Base-by-base conservation (phyloP, 2,797 vertebrate species). In the Dicrostonyx torquatus region DNA sequence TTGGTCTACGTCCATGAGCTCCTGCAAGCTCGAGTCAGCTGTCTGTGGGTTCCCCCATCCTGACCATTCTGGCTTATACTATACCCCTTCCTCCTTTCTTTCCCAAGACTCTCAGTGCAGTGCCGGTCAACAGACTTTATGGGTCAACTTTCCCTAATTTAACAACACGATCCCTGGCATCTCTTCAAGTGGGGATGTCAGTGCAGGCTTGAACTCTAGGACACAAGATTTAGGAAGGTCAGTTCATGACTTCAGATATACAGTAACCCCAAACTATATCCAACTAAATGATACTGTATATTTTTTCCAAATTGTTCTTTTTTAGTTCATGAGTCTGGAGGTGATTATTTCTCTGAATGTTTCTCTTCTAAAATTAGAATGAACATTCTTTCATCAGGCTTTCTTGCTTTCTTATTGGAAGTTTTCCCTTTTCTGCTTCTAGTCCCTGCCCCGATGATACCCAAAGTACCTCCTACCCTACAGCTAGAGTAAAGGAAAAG, bases 301-400 rank as follows among this genome's bases (percentile, higher is more conserved):
- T 18, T 77, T 90, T 58, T 60, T 18, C 77, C 43, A 91, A 40
- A 79, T 85, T 11, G 13, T 43, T 84, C 53, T 79, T 70, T 95
- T 20, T 89, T 29, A 91, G 73, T 48, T 55, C 18, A 93, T 8
- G n/a, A 91, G 85, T 93, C 58, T 84, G 12, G 94, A 87, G 95
- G 55, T 45, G 31, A 77, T 89, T 86, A 87, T 75, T 93, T 68
- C 26, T 62, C 26, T 45, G 24, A 85, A 64, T 78, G 14, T 24
- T 60, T 87, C 93, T 88, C 48, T 80, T 93, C 37, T 80, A 13
- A n/a, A 48, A 5, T 94, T n/a, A 95, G 73, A 87, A 73, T 82
- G 64, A 93, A 85, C 9, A 78, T 12, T 64, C 34, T 90, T 75
- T n/a, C 50, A 34, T 66, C 22, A 55, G 60, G 22, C 50, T 82